Conservation (phyloP, 2,888 invertebrate species). For the Eugnorisma glareosa region DNA sequence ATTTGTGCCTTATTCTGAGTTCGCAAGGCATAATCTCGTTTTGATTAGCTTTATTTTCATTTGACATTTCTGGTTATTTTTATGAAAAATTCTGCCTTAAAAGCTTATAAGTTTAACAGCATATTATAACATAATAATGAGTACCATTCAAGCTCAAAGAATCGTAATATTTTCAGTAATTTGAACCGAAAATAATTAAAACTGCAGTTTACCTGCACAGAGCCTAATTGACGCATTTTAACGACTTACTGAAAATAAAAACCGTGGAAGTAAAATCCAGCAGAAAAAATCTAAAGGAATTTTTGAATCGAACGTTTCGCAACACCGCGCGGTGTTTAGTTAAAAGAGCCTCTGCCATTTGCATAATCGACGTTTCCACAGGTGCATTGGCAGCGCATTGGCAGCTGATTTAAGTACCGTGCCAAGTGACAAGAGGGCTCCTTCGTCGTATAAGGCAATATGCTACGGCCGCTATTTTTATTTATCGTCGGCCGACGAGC, state of each 20-base stretch:
- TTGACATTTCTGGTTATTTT: slow-evolving; percentile 18
- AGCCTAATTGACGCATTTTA: slow-evolving; percentile 59
- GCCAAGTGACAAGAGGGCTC: slow-evolving; percentile 82
- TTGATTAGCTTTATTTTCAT: slow-evolving; percentile 50
- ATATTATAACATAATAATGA: slow-evolving; percentile 29
- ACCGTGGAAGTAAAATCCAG: slow-evolving; percentile 5
- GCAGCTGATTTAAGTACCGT: slow-evolving; percentile 88
- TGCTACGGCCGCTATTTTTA: slow-evolving; percentile 82
- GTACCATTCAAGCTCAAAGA: slow-evolving; percentile 8
- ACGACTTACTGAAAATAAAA: slow-evolving; percentile 54
- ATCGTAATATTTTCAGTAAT: slow-evolving; percentile 21
- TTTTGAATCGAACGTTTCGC: slow-evolving; percentile 73
- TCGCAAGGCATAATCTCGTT: slow-evolving; percentile 42
- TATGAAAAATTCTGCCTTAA: slow-evolving; percentile 4
- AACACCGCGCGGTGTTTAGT: slow-evolving; percentile 83
- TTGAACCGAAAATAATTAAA: slow-evolving; percentile 42
- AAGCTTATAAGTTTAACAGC: background rate
- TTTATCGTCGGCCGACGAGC: slow-evolving; percentile 78
- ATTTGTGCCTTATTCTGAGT: slow-evolving; percentile 45
- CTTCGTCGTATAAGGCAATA: slow-evolving; percentile 86
- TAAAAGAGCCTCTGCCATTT: slow-evolving; percentile 83
- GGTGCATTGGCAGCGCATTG: slow-evolving; percentile 82
- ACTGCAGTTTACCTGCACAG: slow-evolving; percentile 19
- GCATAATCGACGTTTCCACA: slow-evolving; percentile 90
- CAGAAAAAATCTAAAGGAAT: slow-evolving; percentile 68